Evolutionary conservation across 92 coral and sea anemone species (phyloP).

Genomic region (Phenganax marumi): DNA sequence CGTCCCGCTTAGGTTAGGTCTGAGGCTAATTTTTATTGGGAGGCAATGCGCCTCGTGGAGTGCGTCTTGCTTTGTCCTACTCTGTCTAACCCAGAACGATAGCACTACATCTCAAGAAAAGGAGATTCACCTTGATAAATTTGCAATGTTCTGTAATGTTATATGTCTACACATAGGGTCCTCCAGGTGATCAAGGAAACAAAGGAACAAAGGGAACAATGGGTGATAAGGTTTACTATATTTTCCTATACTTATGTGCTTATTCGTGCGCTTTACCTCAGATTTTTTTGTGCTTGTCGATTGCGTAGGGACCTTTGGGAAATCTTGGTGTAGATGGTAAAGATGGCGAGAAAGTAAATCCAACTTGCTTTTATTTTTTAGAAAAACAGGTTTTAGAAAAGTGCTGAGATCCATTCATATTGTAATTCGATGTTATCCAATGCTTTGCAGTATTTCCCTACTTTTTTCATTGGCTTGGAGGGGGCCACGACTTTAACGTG

Average conservation of each 20-base stretch:
- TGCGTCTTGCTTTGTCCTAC: no score
- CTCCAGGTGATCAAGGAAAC: conserved; percentile 48
- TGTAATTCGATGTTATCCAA: not conserved
- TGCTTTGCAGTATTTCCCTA: not conserved
- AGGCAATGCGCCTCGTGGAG: no score
- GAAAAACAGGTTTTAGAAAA: not conserved
- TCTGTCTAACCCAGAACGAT: no score
- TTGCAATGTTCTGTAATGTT: not conserved
- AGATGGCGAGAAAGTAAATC: conserved; percentile 54
- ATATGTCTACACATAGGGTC: conserved; percentile 30
- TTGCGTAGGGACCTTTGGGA: conserved; percentile 58
- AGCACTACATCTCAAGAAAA: no score
- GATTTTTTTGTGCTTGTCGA: not conserved
- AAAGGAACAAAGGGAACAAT: conserved; percentile 60
- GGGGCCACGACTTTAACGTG: no score
- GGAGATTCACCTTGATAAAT: no score
- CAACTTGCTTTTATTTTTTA: conserved; percentile 24
- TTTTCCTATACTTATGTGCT: not conserved
- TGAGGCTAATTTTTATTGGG: no score
- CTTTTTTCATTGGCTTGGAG: not conserved
- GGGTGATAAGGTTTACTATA: conserved; percentile 44
- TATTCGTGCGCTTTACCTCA: not conserved
- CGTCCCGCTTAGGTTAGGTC: no score
- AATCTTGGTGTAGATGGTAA: conserved; percentile 50
- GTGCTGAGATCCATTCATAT: not conserved